phyloP scores from a whole-genome alignment of 2,888 invertebrate species.

The Onchidella celtica region DNA sequence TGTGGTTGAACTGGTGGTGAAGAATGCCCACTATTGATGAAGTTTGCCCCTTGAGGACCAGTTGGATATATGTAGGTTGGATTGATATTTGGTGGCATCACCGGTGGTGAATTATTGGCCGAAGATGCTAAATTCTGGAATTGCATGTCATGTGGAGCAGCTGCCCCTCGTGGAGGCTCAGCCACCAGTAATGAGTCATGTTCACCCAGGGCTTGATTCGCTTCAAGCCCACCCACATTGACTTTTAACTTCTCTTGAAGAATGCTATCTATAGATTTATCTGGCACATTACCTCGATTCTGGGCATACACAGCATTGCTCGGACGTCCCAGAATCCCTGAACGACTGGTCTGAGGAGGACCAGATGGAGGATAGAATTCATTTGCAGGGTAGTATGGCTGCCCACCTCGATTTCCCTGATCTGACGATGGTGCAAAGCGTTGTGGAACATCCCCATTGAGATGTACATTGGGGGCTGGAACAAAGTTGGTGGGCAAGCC shows the following conservation, averaged over 20 bases:
- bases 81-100: background rate
- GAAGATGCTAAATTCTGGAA: conserved; percentile 15
- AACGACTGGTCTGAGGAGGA: background rate
- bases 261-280: conserved; percentile 41
- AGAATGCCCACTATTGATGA: background rate
- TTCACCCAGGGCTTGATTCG: conserved; percentile 39
- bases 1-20: conserved; percentile 26
- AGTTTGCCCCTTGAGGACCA: background rate
- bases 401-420: background rate
- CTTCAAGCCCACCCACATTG: conserved; percentile 24
- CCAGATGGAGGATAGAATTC: background rate
- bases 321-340: conserved; percentile 28
- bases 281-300: background rate
- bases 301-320: conserved; percentile 16
- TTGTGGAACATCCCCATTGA: background rate
- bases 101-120: conserved; percentile 1
- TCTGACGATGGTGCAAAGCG: background rate
- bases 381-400: background rate
- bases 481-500: background rate
- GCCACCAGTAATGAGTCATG: conserved; percentile 40
- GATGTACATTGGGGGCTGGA: conserved; percentile 1
- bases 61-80: background rate
- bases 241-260: conserved; percentile 38
- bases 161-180: conserved; percentile 8
- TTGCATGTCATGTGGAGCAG: background rate